These are phyloP conservation scores for Ophion obscuratus DNA, from an alignment of 2,888 invertebrate genomes.

Conservation along the genomic window DNA sequence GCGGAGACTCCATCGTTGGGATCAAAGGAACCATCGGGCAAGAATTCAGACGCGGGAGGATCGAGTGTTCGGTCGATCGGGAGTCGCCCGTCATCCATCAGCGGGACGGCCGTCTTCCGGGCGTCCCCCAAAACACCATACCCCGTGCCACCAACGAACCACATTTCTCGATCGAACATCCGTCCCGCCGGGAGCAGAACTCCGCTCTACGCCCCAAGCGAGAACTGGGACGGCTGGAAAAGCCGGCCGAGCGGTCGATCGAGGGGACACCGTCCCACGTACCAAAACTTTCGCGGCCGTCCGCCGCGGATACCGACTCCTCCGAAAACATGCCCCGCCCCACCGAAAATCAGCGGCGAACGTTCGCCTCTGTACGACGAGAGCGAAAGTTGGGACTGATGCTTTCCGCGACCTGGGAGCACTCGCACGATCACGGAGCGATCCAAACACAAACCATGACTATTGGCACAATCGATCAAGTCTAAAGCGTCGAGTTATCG, in stretches of 20 bases:
- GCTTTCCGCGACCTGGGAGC: neutral
- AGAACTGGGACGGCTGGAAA: conserved; percentile 5
- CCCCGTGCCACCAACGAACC: conserved; percentile 8
- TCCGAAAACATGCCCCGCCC: neutral
- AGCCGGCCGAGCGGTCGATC: neutral
- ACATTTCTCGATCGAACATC: conserved; percentile 13
- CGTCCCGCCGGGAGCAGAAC: neutral
- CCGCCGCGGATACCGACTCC: neutral
- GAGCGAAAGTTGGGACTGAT: conserved; percentile 54
- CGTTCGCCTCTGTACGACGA: conserved; percentile 39
- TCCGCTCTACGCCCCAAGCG: neutral
- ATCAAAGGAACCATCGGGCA: neutral
- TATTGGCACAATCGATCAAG: neutral
- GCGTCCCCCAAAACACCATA: neutral
- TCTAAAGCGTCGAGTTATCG: neutral
- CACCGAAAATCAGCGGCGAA: neutral
- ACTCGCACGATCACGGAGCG: neutral
- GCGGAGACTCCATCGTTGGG: neutral
- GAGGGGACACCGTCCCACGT: neutral
- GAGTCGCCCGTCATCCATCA: neutral
- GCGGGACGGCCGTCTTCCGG: neutral
- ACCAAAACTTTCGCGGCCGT: neutral
- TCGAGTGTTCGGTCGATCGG: neutral
- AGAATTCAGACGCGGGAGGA: neutral
- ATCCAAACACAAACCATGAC: neutral